Conservation (phyloP, 2,888 invertebrate species). For the Diploptera punctata region DNA sequence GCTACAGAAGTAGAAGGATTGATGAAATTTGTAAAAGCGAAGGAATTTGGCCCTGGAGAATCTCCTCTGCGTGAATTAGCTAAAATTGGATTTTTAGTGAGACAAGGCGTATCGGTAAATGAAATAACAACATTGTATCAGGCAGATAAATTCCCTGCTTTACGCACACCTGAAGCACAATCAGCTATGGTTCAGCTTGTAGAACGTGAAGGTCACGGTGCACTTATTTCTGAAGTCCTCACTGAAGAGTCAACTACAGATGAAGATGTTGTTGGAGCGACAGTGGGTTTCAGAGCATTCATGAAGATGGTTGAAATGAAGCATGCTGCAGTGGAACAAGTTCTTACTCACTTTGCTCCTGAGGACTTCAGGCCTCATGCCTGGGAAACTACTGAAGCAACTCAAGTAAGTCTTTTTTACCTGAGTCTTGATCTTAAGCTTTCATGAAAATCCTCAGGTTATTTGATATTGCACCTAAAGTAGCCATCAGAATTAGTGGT, state of each 20-base stretch:
- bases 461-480: too few species aligned
- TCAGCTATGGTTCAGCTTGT: slow-evolving; percentile 84
- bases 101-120: slow-evolving; percentile 75
- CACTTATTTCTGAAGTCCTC: slow-evolving; percentile 80
- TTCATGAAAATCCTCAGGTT: too few species aligned
- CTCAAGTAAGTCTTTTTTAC: slow-evolving; percentile 69
- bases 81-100: slow-evolving; percentile 78
- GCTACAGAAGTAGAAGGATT: slow-evolving; percentile 70
- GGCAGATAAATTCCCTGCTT: slow-evolving; percentile 78
- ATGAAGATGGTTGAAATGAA: slow-evolving; percentile 84
- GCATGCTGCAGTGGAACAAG: slow-evolving; percentile 82
- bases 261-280: slow-evolving; percentile 77
- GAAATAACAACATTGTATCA: slow-evolving; percentile 81
- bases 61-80: slow-evolving; percentile 80
- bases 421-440: not conserved
- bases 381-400: slow-evolving; percentile 78
- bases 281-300: slow-evolving; percentile 85
- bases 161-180: slow-evolving; percentile 82
- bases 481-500: too few species aligned
- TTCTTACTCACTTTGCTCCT: slow-evolving; percentile 80
- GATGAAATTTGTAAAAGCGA: slow-evolving; percentile 74
- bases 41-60: slow-evolving; percentile 83
- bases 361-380: slow-evolving; percentile 83
- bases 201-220: slow-evolving; percentile 82
- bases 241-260: slow-evolving; percentile 81